Percentiles rank a stretch among this genome's conserved stretches.
These are phyloP conservation scores for Vanessa tameamea DNA, from an alignment of 1,140 invertebrate genomes.

Conservation along the genomic window DNA sequence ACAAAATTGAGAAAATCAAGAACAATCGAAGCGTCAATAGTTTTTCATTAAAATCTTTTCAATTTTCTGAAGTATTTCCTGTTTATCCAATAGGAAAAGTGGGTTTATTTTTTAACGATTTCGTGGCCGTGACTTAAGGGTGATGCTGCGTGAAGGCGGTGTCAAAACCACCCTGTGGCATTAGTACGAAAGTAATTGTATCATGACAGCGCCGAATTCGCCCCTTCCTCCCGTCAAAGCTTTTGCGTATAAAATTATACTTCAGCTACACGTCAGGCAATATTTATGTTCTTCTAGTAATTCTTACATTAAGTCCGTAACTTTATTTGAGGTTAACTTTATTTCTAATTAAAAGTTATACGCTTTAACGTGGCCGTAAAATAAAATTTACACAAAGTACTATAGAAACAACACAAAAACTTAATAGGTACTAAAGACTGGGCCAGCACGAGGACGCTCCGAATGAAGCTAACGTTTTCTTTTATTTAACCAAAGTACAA, in stretches of 20 bases:
- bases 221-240: conserved; percentile 41
- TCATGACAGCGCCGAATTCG: conserved; percentile 56
- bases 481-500: conserved; percentile 28
- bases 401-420: conserved; percentile 31
- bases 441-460: conserved; percentile 15
- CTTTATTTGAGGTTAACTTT: neutral
- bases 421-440: conserved; percentile 32
- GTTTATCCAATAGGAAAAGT: conserved; percentile 30
- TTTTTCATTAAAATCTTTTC: conserved; percentile 39
- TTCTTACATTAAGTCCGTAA: neutral
- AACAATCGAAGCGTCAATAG: conserved; percentile 25
- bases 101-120: conserved; percentile 38
- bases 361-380: conserved; percentile 23
- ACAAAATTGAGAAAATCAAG: conserved; percentile 28
- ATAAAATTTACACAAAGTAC: conserved; percentile 28
- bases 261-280: conserved; percentile 29
- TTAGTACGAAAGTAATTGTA: conserved; percentile 61
- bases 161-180: conserved; percentile 46
- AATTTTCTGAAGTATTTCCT: conserved; percentile 32
- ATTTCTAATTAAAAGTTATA: conserved; percentile 15
- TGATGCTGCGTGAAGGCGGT: conserved; percentile 5
- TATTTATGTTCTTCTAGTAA: conserved; percentile 22
- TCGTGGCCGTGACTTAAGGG: conserved; percentile 13
- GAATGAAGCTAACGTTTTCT: conserved; percentile 26
- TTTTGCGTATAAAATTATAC: conserved; percentile 48